Evolutionary conservation across 2,113 vertebrate genomes (phyloP).

Genomic region (Clarias gariepinus): DNA sequence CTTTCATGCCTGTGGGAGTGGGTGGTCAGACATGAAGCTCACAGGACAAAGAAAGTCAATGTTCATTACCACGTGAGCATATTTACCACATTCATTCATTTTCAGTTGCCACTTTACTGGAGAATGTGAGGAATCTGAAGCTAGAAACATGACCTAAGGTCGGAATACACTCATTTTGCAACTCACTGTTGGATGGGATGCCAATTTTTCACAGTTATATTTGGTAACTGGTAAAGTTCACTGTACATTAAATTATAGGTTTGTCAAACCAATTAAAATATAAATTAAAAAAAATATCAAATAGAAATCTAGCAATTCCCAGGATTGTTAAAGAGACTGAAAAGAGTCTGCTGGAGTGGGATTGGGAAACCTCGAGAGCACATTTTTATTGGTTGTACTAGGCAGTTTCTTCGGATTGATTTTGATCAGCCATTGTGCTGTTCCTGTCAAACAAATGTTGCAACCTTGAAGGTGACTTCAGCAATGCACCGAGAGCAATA

Average conservation of each 20-base stretch:
- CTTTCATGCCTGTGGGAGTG: neutral
- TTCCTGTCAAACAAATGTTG: conserved; percentile 6
- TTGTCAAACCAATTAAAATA: neutral
- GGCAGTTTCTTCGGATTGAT: conserved; percentile 19
- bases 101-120: neutral
- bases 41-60: neutral
- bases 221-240: neutral
- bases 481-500: conserved; percentile 1
- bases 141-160: neutral
- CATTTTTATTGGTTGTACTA: conserved; percentile 4
- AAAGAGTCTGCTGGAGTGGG: conserved; percentile 1
- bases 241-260: neutral
- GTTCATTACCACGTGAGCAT: neutral
- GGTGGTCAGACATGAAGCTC: neutral
- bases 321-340: conserved; percentile 17
- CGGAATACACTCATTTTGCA: neutral
- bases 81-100: neutral
- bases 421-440: neutral
- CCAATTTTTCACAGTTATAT: neutral
- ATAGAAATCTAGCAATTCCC: neutral
- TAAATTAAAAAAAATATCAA: neutral
- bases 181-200: neutral
- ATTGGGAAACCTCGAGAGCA: conserved; percentile 4
- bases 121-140: neutral
- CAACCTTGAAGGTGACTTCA: neutral